Evolutionary conservation across 92 coral and sea anemone genomes (phyloP), one percentile per base, ranked within the genome.

Genomic region (Palythoa caribaeorum): DNA sequence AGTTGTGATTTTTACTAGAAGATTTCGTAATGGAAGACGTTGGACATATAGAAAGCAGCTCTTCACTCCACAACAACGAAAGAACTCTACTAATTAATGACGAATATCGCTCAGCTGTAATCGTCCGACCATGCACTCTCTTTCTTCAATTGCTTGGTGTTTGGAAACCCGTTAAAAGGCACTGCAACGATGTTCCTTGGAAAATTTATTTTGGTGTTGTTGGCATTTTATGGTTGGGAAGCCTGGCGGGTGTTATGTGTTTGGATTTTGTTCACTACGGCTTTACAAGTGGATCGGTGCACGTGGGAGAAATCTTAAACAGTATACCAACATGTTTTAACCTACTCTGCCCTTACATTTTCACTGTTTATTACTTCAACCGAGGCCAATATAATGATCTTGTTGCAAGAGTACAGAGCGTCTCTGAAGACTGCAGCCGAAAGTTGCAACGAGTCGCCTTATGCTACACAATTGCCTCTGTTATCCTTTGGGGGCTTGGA

Each of bases 251-350:
- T 15, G 72, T 93, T 2, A 88, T 91, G 92, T 91, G 92, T 55
- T 75, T 93, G 85, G 94, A 91, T 83, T 93, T 93, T 84, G 88
- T 93, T 1, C 95, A 93, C 90, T 79, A 93, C 53, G 94, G 95
- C n/a, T 93, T 91, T 11, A 37, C 69, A 14, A 91, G 38, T 66
- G 55, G 79, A 15, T 77, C 50, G 35, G 79, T 93, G 47, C 90
- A 88, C 50, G 2, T 84, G 28, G 55, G 92, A 55, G 95, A 88
- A 59, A 68, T 93, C 53, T 47, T 93, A 79, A 93, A 93, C 87
- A 93, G 94, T 50, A 78, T 79, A 20, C 76, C 83, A 1, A 93
- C 94, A 28, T 93, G 95, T 40, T 51, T 93, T 12, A 74, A 84
- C 62, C 68, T 88, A 13, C 71, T 93, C 3, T 91, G 95, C 40